Evolutionary conservation across 35 echinoderm and acorn worm species (phyloP).

Genomic region (Ophioderma brevispina): DNA sequence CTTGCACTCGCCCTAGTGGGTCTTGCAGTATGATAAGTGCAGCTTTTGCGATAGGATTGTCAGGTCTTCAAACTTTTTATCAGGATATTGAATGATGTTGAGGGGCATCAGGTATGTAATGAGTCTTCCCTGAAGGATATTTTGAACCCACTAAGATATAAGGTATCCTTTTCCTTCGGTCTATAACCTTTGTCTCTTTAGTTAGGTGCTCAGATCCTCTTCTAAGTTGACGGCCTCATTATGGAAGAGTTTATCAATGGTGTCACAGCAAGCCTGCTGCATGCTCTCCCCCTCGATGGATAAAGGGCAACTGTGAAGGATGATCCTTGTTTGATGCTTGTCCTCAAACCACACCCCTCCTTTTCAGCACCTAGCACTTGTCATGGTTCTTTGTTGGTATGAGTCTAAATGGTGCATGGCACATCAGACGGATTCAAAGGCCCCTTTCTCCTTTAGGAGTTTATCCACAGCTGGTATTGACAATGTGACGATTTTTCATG

Average conservation of each 20-base stretch:
- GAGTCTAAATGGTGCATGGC: background rate
- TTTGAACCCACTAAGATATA: background rate
- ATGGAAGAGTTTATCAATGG: background rate
- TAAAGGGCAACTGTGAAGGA: too few relatives aligned
- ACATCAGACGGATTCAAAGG: background rate
- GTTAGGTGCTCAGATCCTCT: too few relatives aligned
- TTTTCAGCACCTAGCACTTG: background rate
- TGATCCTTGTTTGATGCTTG: too few relatives aligned
- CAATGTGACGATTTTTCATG: background rate
- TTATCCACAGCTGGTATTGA: background rate
- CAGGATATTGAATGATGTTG: background rate
- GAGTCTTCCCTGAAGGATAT: background rate
- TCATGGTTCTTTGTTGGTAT: background rate
- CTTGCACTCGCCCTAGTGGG: too few relatives aligned
- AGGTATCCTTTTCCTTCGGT: background rate
- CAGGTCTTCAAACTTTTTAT: background rate
- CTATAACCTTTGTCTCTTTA: background rate
- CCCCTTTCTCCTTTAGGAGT: background rate
- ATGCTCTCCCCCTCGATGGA: background rate
- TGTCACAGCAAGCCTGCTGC: background rate
- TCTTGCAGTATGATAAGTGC: background rate
- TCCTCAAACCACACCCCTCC: too few relatives aligned
- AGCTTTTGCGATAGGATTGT: background rate
- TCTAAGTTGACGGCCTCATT: background rate
- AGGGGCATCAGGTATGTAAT: background rate